Evolutionary conservation across 2,797 vertebrate species (phyloP).

Genomic region (Peromyscus nudipes): DNA sequence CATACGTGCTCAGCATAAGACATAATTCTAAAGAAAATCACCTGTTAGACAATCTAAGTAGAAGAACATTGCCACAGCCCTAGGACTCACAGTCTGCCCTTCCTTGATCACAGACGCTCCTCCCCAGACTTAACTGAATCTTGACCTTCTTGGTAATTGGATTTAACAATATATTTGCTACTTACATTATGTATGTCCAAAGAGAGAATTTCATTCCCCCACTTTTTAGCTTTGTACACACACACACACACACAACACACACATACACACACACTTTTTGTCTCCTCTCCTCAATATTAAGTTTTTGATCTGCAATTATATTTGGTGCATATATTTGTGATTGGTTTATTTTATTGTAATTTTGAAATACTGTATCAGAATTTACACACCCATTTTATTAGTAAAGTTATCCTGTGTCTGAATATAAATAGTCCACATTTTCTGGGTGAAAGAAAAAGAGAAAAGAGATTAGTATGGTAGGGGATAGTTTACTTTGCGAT

Average conservation of each 20-base stretch:
- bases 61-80: rapidly evolving
- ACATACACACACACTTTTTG: background rate
- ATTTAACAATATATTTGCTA: background rate
- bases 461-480: background rate
- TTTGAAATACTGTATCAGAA: background rate
- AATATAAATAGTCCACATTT: constrained; percentile 4
- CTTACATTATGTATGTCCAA: background rate
- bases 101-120: background rate
- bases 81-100: no score
- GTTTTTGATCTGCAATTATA: background rate
- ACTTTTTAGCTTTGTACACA: background rate
- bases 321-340: background rate
- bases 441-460: background rate
- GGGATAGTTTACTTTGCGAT: background rate
- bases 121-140: background rate
- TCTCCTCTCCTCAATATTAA: background rate
- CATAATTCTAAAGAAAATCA: background rate
- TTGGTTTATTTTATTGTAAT: background rate
- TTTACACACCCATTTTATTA: background rate
- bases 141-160: background rate
- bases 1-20: background rate
- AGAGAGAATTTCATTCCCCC: background rate
- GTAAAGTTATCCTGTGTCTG: background rate
- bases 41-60: background rate
- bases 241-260: no score